Percentiles rank a stretch among this genome's conserved stretches.
Evolutionary conservation across 2,797 vertebrate species (phyloP).

Genomic region (Megalops cyprinoides): DNA sequence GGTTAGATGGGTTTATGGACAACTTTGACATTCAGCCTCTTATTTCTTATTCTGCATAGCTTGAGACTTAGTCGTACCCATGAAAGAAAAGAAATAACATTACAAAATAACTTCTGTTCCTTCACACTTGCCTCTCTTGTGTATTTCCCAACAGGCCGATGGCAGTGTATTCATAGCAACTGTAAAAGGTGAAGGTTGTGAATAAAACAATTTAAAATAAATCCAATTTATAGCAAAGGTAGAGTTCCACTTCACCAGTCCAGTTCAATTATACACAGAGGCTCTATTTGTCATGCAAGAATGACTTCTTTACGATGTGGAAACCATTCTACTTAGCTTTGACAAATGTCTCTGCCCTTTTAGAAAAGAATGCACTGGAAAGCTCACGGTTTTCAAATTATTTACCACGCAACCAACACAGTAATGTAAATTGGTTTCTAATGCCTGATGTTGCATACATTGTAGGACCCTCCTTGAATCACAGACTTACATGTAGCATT

Average conservation of each 20-base stretch:
- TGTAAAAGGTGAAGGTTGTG: neutral
- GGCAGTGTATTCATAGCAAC: neutral
- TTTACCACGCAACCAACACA: neutral
- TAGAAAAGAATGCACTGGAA: neutral
- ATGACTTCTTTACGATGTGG: constrained; percentile 6
- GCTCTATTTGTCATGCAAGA: constrained; percentile 23
- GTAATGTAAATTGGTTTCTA: neutral
- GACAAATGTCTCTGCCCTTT: constrained; percentile 60
- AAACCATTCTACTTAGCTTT: constrained; percentile 44
- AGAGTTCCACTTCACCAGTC: constrained; percentile 23
- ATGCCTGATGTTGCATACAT: neutral
- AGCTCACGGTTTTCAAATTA: neutral
- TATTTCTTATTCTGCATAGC: no score
- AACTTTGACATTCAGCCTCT: no score
- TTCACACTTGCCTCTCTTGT: neutral
- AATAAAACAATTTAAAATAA: constrained; percentile 24
- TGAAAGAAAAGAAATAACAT: neutral
- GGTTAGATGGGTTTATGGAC: no score
- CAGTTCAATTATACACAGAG: constrained; percentile 21
- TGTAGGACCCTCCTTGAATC: neutral
- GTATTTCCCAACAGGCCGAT: neutral
- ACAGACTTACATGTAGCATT: neutral
- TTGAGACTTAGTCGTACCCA: no score
- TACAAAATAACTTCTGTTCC: neutral
- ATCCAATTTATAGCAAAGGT: constrained; percentile 10